phyloP scores from a whole-genome alignment of 2,888 invertebrate genomes.

The Rotaria socialis region DNA sequence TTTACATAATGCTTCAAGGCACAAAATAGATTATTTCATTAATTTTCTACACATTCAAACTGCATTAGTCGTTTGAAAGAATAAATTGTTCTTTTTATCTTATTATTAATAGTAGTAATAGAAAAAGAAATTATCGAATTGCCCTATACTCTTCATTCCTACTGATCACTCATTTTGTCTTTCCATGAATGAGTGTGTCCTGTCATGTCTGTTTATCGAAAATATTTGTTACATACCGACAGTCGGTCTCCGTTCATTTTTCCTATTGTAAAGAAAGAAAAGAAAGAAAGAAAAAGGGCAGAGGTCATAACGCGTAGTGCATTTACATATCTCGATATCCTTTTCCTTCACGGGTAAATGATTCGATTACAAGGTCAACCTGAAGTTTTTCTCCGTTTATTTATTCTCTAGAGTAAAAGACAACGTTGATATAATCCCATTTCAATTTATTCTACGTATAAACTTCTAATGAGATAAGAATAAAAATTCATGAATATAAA shows the following conservation, averaged over 20 bases:
- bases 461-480: background rate
- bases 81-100: background rate
- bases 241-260: background rate
- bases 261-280: background rate
- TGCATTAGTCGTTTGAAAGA: background rate
- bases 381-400: background rate
- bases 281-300: background rate
- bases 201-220: conserved; percentile 37
- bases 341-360: background rate
- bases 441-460: background rate
- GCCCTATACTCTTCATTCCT: background rate
- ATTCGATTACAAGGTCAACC: conserved; percentile 7
- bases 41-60: background rate
- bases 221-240: conserved; percentile 24
- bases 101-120: background rate
- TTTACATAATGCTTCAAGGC: background rate
- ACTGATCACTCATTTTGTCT: background rate
- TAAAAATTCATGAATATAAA: background rate
- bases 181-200: background rate
- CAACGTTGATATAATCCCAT: background rate
- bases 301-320: background rate
- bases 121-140: background rate
- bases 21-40: background rate
- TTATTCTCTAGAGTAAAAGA: background rate
- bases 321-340: background rate